A percentile compares a stretch with the other conserved stretches of the same genome.
These are phyloP conservation scores for Ericerus pela DNA, from an alignment of 1,140 invertebrate species.

Conservation along the genomic window DNA sequence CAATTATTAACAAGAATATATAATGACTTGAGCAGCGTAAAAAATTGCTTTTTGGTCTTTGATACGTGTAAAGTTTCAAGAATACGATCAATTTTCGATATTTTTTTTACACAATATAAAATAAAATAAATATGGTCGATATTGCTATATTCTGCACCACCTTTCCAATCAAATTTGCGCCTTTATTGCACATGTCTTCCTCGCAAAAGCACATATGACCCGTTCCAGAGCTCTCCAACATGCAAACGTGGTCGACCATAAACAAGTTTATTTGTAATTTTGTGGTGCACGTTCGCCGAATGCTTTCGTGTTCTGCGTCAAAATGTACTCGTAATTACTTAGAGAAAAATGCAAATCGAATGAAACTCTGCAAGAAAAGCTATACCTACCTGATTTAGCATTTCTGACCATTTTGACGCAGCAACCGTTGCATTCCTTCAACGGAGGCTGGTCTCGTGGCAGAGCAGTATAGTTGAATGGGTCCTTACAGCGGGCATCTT, in stretches of 20 bases:
- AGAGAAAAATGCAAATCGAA: not conserved
- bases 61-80: too few relatives aligned
- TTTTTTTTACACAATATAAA: too few relatives aligned
- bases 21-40: too few relatives aligned
- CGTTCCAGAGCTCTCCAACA: slow-evolving; percentile 90
- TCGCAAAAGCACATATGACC: slow-evolving; percentile 97
- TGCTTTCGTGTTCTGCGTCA: slow-evolving; percentile 67
- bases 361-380: not conserved
- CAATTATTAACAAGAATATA: too few relatives aligned
- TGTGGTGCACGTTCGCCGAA: slow-evolving; percentile 76
- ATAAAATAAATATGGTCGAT: too few relatives aligned
- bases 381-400: slow-evolving; percentile 65
- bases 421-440: slow-evolving; percentile 78
- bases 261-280: slow-evolving; percentile 89
- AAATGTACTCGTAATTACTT: not conserved
- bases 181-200: slow-evolving; percentile 79
- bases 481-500: slow-evolving; percentile 72
- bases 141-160: too few relatives aligned
- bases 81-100: too few relatives aligned
- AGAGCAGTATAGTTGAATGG: slow-evolving; percentile 82
- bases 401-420: slow-evolving; percentile 89
- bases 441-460: slow-evolving; percentile 62
- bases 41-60: too few relatives aligned
- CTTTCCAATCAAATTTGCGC: too few relatives aligned
- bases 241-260: slow-evolving; percentile 96